phyloP scores from a whole-genome alignment of 1,140 invertebrate genomes.

The Solenopsis fugax region DNA sequence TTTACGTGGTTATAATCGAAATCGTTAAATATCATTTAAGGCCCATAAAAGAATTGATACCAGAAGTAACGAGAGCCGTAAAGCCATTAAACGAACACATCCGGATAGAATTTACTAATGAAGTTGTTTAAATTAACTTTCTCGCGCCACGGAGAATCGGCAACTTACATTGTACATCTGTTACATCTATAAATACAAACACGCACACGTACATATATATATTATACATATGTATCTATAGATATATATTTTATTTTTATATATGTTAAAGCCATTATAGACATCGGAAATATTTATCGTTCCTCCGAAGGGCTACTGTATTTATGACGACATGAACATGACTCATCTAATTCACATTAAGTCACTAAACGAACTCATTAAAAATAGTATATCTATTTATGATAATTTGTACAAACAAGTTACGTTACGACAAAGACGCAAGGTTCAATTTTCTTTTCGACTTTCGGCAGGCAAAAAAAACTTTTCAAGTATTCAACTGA shows the following conservation, averaged over 20 bases:
- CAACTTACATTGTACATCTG: not conserved
- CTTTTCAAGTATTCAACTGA: not conserved
- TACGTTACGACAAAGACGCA: not conserved
- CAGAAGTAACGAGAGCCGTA: not conserved
- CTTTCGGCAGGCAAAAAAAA: not conserved
- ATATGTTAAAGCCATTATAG: not conserved
- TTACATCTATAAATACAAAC: not conserved
- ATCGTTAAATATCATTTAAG: constrained; percentile 7
- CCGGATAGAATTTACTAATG: constrained; percentile 6
- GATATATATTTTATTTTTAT: not conserved
- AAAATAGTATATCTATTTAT: not conserved
- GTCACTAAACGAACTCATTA: constrained; percentile 15
- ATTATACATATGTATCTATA: too few relatives aligned
- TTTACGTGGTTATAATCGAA: not conserved
- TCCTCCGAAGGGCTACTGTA: not conserved
- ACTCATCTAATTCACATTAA: constrained; percentile 21
- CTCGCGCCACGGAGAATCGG: not conserved
- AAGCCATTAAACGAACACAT: not conserved
- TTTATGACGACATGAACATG: not conserved
- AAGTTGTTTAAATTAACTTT: constrained; percentile 6
- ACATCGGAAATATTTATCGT: not conserved
- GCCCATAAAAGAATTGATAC: not conserved
- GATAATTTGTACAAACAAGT: constrained; percentile 3
- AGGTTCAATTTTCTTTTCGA: not conserved
- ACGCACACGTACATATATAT: too few relatives aligned